Percentiles rank a stretch among this genome's conserved stretches.
These are phyloP conservation scores for Erpobdella octoculata DNA, from an alignment of 2,888 invertebrate genomes.

Conservation along the genomic window DNA sequence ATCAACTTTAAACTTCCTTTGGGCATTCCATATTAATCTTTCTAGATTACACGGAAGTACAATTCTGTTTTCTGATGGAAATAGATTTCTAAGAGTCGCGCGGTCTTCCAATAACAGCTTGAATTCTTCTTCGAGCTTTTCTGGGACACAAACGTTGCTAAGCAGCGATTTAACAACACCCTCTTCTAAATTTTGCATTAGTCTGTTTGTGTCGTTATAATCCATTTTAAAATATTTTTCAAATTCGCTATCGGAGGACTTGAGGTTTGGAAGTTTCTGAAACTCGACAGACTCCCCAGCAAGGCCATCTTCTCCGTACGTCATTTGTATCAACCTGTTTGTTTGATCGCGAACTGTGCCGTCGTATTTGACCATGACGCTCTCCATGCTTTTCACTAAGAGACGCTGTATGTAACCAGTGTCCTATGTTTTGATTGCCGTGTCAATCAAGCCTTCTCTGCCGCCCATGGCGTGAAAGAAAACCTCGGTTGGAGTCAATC, in stretches of 20 bases:
- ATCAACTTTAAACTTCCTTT: constrained; percentile 98
- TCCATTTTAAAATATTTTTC: constrained; percentile 93
- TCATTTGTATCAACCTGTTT: constrained; percentile 59
- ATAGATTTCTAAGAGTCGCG: constrained; percentile 77
- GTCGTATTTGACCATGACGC: constrained; percentile 76
- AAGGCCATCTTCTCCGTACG: constrained; percentile 97
- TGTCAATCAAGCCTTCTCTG: constrained; percentile 99
- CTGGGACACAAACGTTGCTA: constrained; percentile 81
- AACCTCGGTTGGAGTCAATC: constrained; percentile 95
- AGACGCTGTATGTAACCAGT: constrained; percentile 97
- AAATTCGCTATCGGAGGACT: constrained; percentile 86
- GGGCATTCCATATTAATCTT: constrained; percentile 99
- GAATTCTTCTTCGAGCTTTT: constrained; percentile 91
- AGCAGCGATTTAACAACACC: constrained; percentile 87
- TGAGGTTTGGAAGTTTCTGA: constrained; percentile 86
- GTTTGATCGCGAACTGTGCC: constrained; percentile 83
- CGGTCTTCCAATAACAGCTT: constrained; percentile 82
- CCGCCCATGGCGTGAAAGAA: constrained; percentile 99
- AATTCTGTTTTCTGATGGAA: constrained; percentile 82
- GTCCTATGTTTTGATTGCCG: constrained; percentile 99
- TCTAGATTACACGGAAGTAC: constrained; percentile 95
- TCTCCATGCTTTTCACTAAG: constrained; percentile 99
- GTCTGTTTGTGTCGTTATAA: constrained; percentile 68
- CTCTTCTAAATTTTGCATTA: constrained; percentile 81
- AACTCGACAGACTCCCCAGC: constrained; percentile 94